Conservation (phyloP, 1,140 invertebrate species). For the Goniozus legneri region DNA sequence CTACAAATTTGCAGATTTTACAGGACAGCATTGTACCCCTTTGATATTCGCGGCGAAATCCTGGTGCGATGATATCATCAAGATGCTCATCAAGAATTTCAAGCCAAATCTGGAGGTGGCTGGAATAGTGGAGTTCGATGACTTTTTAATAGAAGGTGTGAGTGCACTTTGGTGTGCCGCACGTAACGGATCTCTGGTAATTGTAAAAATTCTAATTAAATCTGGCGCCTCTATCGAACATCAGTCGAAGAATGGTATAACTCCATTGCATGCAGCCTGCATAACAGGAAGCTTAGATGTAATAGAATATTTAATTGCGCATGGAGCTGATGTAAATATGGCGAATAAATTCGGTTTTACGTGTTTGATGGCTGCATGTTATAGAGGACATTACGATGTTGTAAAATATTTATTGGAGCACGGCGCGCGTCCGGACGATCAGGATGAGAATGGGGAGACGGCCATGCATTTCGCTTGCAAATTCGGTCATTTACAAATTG, state of each 20-base stretch:
- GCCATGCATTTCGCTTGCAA: conserved; percentile 92
- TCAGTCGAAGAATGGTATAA: conserved; percentile 78
- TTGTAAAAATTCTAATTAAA: conserved; percentile 82
- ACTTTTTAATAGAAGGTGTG: conserved; percentile 84
- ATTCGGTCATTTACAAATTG: conserved; percentile 78
- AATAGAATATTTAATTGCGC: conserved; percentile 78
- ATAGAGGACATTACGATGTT: conserved; percentile 78
- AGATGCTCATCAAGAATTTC: conserved; percentile 79
- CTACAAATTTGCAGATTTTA: conserved; percentile 70
- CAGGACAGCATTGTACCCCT: conserved; percentile 80
- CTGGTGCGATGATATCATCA: conserved; percentile 80
- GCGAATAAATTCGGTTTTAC: conserved; percentile 90
- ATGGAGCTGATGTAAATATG: conserved; percentile 78
- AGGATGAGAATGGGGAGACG: conserved; percentile 81
- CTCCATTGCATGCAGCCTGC: conserved; percentile 81
- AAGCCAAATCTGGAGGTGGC: conserved; percentile 77
- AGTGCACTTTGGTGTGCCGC: conserved; percentile 92
- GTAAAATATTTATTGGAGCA: conserved; percentile 78
- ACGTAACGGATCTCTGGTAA: conserved; percentile 76
- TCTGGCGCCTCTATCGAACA: conserved; percentile 88
- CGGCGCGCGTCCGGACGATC: conserved; percentile 76
- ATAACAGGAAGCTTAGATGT: conserved; percentile 84
- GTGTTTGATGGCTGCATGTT: conserved; percentile 92
- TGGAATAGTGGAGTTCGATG: conserved; percentile 87
- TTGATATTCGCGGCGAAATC: conserved; percentile 83